Conservation (phyloP, 2,113 vertebrate genomes). For the Lates calcarifer region DNA sequence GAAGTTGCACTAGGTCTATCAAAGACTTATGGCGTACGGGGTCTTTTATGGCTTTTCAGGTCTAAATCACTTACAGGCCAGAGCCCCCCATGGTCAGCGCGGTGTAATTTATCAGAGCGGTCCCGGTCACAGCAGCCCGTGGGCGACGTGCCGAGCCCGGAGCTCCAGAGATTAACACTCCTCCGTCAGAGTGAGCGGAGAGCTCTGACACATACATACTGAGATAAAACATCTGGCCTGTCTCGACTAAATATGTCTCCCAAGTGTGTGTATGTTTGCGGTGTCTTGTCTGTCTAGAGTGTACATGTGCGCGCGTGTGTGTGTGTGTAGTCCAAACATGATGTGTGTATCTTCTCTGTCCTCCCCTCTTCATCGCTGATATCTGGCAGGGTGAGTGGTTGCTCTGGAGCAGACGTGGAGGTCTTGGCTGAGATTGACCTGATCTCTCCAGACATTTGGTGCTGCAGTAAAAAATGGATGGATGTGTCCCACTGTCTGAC, state of each 20-base stretch:
- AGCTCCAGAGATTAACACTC: slow-evolving; percentile 60
- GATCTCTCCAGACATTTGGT: slow-evolving; percentile 38
- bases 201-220: slow-evolving; percentile 53
- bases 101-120: slow-evolving; percentile 44
- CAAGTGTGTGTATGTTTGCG: slow-evolving; percentile 29
- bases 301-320: neutral
- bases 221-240: slow-evolving; percentile 69
- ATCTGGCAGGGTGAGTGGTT: slow-evolving; percentile 40
- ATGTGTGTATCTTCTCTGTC: slow-evolving; percentile 36
- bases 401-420: slow-evolving; percentile 45
- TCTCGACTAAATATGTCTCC: slow-evolving; percentile 48
- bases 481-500: slow-evolving; percentile 53
- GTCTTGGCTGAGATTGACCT: slow-evolving; percentile 53
- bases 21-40: slow-evolving; percentile 18
- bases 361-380: slow-evolving; percentile 42
- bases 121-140: slow-evolving; percentile 30
- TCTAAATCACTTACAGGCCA: slow-evolving; percentile 36
- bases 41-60: slow-evolving; percentile 12
- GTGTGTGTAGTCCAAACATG: slow-evolving; percentile 10
- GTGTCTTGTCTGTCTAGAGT: slow-evolving; percentile 20
- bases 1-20: neutral
- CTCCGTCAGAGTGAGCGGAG: slow-evolving; percentile 45
- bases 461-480: slow-evolving; percentile 49
- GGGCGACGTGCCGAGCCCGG: slow-evolving; percentile 29
- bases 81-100: slow-evolving; percentile 10